Percentiles rank a stretch among this genome's conserved stretches.
Conservation (phyloP, 2,797 vertebrate species). For the Monodelphis domestica region DNA sequence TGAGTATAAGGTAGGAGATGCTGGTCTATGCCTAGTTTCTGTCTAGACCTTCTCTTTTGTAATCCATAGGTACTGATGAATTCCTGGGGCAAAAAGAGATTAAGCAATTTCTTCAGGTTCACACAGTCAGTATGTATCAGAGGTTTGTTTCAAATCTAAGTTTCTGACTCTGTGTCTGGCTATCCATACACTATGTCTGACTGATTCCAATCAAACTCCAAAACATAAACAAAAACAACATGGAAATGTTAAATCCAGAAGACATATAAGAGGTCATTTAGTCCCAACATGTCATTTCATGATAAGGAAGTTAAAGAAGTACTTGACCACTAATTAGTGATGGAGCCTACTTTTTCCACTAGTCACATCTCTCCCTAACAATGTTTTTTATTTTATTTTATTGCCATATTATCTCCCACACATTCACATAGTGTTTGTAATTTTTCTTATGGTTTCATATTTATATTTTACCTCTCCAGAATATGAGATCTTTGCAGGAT, state of each 20-base stretch:
- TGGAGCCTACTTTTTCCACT: background rate
- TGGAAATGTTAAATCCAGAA: background rate
- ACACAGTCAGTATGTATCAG: background rate
- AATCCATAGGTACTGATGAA: too few relatives aligned
- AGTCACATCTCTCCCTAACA: background rate
- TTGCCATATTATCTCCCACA: background rate
- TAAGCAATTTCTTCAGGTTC: too few relatives aligned
- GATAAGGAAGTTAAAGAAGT: slow-evolving; percentile 4
- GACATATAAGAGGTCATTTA: background rate
- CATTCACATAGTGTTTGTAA: background rate
- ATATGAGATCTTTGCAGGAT: too few relatives aligned
- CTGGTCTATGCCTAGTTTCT: too few relatives aligned
- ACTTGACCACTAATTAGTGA: background rate
- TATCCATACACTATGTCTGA: background rate
- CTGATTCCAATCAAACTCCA: background rate
- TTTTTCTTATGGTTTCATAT: background rate
- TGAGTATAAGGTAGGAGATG: too few relatives aligned
- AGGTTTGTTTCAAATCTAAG: background rate
- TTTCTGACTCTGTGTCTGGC: background rate
- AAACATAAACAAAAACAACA: background rate
- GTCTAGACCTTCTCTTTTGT: too few relatives aligned
- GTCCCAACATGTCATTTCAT: background rate
- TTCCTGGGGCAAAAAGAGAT: background rate
- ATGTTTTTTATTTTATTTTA: too few relatives aligned
- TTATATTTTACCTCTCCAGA: background rate